A percentile compares a stretch with the other conserved stretches of the same genome.
Evolutionary conservation across 1,140 invertebrate species (phyloP).

Genomic region (Chrysoperla carnea): DNA sequence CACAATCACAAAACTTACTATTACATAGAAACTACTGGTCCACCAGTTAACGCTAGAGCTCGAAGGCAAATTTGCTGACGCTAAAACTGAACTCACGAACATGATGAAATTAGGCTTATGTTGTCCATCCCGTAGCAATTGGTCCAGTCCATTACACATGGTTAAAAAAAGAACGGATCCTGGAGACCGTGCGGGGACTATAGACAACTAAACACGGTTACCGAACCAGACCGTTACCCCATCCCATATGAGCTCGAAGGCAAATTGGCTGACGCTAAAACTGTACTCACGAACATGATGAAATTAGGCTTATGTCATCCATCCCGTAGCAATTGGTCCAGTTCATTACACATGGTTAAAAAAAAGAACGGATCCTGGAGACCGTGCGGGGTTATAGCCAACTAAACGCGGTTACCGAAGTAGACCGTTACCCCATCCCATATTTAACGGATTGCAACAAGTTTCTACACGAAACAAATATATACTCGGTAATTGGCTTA

Average conservation of each 20-base stretch:
- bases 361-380: constrained; percentile 22
- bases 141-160: constrained; percentile 15
- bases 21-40: constrained; percentile 13
- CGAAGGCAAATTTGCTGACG: constrained; percentile 13
- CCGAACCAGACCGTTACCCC: constrained; percentile 22
- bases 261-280: constrained; percentile 10
- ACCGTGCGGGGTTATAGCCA: constrained; percentile 25
- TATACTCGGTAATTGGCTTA: constrained; percentile 25
- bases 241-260: constrained; percentile 16
- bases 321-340: constrained; percentile 19
- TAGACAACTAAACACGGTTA: constrained; percentile 18
- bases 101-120: constrained; percentile 11
- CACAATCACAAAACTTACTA: constrained; percentile 4
- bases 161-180: too few relatives aligned
- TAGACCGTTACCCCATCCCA: constrained; percentile 22
- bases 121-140: constrained; percentile 14
- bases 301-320: constrained; percentile 9
- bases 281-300: constrained; percentile 15
- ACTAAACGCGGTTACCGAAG: constrained; percentile 21
- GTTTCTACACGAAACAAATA: constrained; percentile 12
- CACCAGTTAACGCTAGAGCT: constrained; percentile 13
- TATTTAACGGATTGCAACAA: constrained; percentile 16
- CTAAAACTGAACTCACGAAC: constrained; percentile 13
- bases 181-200: too few relatives aligned
- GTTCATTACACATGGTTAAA: constrained; percentile 3